phyloP scores from a whole-genome alignment of 2,113 vertebrate species.

The Nothoprocta perdicaria region DNA sequence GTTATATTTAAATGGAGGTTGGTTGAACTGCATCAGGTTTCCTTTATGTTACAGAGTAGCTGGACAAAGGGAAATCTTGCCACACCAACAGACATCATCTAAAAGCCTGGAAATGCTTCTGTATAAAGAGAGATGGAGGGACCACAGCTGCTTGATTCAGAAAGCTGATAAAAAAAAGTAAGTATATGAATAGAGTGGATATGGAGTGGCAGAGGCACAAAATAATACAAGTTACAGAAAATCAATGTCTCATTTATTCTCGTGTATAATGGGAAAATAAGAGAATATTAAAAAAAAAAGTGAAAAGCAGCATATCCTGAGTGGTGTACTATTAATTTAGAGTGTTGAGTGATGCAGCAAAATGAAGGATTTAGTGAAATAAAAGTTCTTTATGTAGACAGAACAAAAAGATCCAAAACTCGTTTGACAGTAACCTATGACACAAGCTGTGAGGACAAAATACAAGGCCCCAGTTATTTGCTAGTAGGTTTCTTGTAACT shows the following conservation, averaged over 20 bases:
- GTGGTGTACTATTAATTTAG: slow-evolving; percentile 31
- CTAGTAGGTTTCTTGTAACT: not conserved
- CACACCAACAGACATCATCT: not conserved
- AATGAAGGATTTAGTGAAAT: slow-evolving; percentile 35
- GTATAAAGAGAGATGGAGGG: not conserved
- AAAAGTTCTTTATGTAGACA: not conserved
- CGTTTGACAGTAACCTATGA: not conserved
- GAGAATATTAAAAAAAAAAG: slow-evolving; percentile 24
- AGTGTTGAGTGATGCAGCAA: not conserved
- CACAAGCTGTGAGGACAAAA: not conserved
- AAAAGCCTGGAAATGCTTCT: not conserved
- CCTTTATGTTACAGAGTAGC: not conserved
- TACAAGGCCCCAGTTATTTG: not conserved
- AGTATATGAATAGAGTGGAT: slow-evolving; percentile 22
- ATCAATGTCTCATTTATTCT: slow-evolving; percentile 50
- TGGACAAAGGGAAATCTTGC: slow-evolving; percentile 1
- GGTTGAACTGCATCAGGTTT: not conserved
- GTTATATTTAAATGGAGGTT: not conserved
- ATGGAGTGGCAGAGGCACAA: not conserved
- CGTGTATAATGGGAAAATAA: slow-evolving; percentile 20
- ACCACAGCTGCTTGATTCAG: slow-evolving; percentile 49
- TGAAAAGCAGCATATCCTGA: slow-evolving; percentile 20
- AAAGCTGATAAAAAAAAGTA: slow-evolving; percentile 7
- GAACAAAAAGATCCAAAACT: slow-evolving; percentile 12
- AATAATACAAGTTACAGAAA: slow-evolving; percentile 38